Evolutionary conservation across 2,113 vertebrate species (phyloP).

Genomic region (Uria lomvia): DNA sequence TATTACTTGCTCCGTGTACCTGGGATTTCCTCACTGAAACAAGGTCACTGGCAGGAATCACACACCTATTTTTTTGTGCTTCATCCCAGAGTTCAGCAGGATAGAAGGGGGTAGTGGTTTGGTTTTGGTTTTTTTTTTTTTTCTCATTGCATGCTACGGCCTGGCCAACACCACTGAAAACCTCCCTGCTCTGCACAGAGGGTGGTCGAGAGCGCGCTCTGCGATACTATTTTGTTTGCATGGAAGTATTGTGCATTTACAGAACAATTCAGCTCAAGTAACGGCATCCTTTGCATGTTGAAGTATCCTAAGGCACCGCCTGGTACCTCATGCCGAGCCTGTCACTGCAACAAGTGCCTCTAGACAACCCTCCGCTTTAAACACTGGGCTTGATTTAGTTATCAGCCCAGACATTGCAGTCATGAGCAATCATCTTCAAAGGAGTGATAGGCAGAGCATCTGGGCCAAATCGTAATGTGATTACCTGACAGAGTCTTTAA

Average conservation of each 20-base stretch:
- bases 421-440: conserved; percentile 10
- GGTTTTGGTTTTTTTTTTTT: neutral
- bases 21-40: neutral
- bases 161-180: neutral
- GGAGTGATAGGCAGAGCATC: neutral
- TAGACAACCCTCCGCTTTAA: neutral
- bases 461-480: neutral
- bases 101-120: neutral
- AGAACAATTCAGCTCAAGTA: neutral
- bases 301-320: neutral
- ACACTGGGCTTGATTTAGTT: neutral
- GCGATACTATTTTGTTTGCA: fast-evolving
- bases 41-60: neutral
- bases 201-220: fast-evolving
- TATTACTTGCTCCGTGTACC: neutral
- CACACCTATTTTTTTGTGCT: neutral
- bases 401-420: neutral
- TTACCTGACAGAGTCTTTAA: conserved; percentile 5
- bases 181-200: neutral
- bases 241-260: neutral
- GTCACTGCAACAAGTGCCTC: conserved; percentile 3
- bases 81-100: neutral
- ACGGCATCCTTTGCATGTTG: neutral
- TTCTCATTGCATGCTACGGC: fast-evolving
- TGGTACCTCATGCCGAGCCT: neutral